Evolutionary conservation across 2,113 vertebrate species (phyloP), one percentile per base, ranked within the genome.

Genomic region (Tiliqua scincoides): DNA sequence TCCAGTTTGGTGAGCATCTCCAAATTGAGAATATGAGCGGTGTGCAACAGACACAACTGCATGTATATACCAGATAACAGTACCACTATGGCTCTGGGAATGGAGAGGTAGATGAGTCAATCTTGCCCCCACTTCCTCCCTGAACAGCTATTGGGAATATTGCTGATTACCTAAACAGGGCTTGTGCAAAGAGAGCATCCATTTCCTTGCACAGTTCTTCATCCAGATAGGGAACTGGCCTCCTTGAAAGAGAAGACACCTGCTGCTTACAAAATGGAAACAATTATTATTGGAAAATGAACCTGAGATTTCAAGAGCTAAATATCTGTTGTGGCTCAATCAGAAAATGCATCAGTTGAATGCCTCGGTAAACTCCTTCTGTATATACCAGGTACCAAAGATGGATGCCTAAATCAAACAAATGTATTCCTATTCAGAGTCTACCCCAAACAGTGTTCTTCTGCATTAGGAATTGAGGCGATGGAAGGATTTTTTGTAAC

Each of bases 231-330:
- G 62, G 40, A 84, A 85, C n/a, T 27, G 27, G 21, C 48, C 43
- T 77, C 48, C 40, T 30, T 77, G 32, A 85, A 68, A 77, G 23
- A 12, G 62, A 32, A 61, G 76, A 57, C 48, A 76, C 62, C 73
- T 77, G 73, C 32, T 67, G 74, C 73, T 85, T 76, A 77, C 32
- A 54, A 77, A 77, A 85, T 54, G 52, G n/a, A 57, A 85, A 77
- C 73, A 77, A 76, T 84, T 84, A 76, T 84, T 84, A 84, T 76
- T 76, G 61, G 83, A n/a, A 76, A 76, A 85, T 85, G 73, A 67
- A 27, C 43, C 83, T 77, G 77, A 57, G 62, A 67, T 77, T 61
- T 85, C 73, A 85, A 57, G 62, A 85, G 48, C 61, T 68, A 77
- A 77, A 77, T 77, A 85, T 67, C 63, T 43, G 23, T 32, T 68